Conservation (phyloP, 2,797 vertebrate species). For the Florisuga fusca region DNA sequence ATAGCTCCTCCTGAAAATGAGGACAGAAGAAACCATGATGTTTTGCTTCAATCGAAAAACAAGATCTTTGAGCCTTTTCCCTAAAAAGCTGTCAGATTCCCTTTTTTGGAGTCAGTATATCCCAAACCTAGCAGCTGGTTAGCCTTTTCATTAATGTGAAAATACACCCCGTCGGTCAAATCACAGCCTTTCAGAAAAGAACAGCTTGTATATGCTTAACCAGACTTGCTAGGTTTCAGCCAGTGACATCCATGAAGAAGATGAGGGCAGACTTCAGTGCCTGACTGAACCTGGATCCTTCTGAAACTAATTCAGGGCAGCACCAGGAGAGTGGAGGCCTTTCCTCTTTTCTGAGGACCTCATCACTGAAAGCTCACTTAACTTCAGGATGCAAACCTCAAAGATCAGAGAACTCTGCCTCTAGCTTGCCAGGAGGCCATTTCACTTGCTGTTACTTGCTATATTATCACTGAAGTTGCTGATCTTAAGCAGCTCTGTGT, state of each 20-base stretch:
- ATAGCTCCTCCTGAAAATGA: background rate
- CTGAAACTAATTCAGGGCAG: background rate
- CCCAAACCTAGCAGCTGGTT: background rate
- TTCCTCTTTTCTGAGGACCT: background rate
- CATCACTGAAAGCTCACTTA: rapidly evolving
- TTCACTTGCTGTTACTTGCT: background rate
- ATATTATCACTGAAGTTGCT: background rate
- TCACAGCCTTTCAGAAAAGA: background rate
- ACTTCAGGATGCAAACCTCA: background rate
- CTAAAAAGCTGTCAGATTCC: background rate
- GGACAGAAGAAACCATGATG: background rate
- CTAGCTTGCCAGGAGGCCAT: background rate
- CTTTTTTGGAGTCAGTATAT: background rate
- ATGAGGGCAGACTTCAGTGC: background rate
- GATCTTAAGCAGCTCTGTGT: no score
- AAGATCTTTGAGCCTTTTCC: background rate
- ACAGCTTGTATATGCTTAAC: background rate
- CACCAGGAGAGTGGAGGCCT: background rate
- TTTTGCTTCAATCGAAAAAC: background rate
- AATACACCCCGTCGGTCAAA: background rate
- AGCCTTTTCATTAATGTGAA: background rate
- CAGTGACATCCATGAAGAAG: background rate
- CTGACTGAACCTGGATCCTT: background rate
- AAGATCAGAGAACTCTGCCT: background rate
- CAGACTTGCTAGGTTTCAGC: background rate